A percentile compares a stretch with the other conserved stretches of the same genome.
Conservation (phyloP, 2,888 invertebrate genomes). For the Agelastica alni region DNA sequence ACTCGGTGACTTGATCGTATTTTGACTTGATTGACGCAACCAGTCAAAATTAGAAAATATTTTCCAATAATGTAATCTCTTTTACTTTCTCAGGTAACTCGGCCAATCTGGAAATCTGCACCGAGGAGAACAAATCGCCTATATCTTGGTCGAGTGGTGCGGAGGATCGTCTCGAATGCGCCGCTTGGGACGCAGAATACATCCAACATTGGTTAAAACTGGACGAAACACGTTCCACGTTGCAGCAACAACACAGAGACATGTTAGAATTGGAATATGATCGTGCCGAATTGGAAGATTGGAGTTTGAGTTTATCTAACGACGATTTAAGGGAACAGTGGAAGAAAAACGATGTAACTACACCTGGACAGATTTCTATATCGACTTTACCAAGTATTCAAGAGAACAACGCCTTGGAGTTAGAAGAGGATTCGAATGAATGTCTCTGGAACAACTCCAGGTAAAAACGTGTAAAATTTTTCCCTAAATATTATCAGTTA, state of each 20-base stretch:
- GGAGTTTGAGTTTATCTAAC: slow-evolving; percentile 74
- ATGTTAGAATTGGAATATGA: slow-evolving; percentile 74
- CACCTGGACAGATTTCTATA: slow-evolving; percentile 67
- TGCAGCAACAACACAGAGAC: slow-evolving; percentile 71
- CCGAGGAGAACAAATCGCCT: slow-evolving; percentile 51
- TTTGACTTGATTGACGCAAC: too few relatives aligned
- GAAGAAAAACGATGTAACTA: slow-evolving; percentile 52
- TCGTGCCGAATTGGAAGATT: slow-evolving; percentile 76
- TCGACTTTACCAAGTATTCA: slow-evolving; percentile 73
- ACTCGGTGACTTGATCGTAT: too few relatives aligned
- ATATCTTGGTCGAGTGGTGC: slow-evolving; percentile 64
- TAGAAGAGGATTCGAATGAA: slow-evolving; percentile 75
- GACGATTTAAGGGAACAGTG: slow-evolving; percentile 65
- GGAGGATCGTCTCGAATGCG: slow-evolving; percentile 64
- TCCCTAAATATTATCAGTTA: too few relatives aligned
- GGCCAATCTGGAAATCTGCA: slow-evolving; percentile 43
- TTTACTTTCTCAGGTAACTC: slow-evolving; percentile 40
- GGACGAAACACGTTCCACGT: slow-evolving; percentile 71
- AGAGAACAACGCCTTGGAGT: slow-evolving; percentile 72
- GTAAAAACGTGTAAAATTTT: slow-evolving; percentile 54
- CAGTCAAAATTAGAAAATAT: slow-evolving; percentile 8
- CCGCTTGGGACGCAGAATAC: slow-evolving; percentile 72
- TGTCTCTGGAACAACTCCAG: slow-evolving; percentile 77
- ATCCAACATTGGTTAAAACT: slow-evolving; percentile 77
- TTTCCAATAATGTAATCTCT: background rate